Percentiles rank a stretch among this genome's conserved stretches.
Conservation (phyloP, 1,140 invertebrate genomes). For the Mercenaria mercenaria region DNA sequence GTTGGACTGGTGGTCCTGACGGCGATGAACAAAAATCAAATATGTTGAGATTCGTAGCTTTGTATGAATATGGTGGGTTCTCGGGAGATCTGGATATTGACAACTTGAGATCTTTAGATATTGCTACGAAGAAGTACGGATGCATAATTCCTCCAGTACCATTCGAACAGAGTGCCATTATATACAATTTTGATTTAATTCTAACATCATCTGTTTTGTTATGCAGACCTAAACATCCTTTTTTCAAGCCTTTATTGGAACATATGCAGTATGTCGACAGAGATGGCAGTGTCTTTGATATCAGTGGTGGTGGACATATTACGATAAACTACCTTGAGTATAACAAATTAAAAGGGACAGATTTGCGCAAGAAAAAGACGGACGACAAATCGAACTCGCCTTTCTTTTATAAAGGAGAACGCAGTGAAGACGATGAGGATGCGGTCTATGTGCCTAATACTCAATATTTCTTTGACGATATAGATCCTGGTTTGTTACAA, state of each 20-base stretch:
- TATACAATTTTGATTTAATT: not conserved
- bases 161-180: not conserved
- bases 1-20: not conserved
- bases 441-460: slow-evolving; percentile 74
- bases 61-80: slow-evolving; percentile 28
- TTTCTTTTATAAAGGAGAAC: slow-evolving; percentile 53
- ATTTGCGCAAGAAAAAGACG: not conserved
- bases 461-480: slow-evolving; percentile 75
- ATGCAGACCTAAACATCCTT: slow-evolving; percentile 1
- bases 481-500: not conserved
- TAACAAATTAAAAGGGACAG: slow-evolving; percentile 4
- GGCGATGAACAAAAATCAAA: not conserved
- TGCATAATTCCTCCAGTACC: slow-evolving; percentile 15
- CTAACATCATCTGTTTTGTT: not conserved
- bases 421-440: slow-evolving; percentile 43
- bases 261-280: slow-evolving; percentile 53
- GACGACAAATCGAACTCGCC: slow-evolving; percentile 26
- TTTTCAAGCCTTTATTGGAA: not conserved
- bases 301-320: not conserved
- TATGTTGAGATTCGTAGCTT: not conserved
- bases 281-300: not conserved
- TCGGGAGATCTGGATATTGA: not conserved
- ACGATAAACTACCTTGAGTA: slow-evolving; percentile 69
- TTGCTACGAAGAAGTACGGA: not conserved
- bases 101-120: not conserved